These are phyloP conservation scores for Holothuria scabra DNA, from an alignment of 53 echinoderm and acorn worm species.

Conservation along the genomic window DNA sequence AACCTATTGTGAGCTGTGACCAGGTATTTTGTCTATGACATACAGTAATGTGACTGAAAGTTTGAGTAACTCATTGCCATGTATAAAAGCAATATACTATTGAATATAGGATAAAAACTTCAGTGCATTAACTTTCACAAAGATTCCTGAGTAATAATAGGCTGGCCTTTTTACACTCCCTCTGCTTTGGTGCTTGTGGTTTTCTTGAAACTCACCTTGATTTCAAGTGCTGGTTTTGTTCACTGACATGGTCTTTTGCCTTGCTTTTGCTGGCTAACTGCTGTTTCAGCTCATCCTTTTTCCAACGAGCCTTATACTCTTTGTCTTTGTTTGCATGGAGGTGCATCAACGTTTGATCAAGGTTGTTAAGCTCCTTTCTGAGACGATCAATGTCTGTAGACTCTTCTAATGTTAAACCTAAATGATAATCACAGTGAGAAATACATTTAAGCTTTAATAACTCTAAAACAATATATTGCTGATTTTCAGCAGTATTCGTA, in stretches of 20 bases:
- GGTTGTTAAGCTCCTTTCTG: constrained; percentile 51
- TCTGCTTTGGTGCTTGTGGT: no score
- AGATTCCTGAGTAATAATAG: no score
- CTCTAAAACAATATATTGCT: background rate
- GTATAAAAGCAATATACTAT: no score
- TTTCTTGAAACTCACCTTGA: constrained; percentile 71
- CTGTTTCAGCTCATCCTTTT: constrained; percentile 82
- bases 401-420: constrained; percentile 84
- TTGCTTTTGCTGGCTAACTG: constrained; percentile 87
- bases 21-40: no score
- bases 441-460: background rate
- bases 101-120: no score
- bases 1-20: no score
- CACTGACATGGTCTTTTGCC: constrained; percentile 86
- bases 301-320: constrained; percentile 68
- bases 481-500: no score
- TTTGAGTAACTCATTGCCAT: no score
- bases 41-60: no score
- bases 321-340: constrained; percentile 61
- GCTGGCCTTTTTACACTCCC: no score
- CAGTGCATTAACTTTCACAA: no score
- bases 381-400: constrained; percentile 73
- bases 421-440: background rate
- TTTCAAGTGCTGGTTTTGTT: constrained; percentile 82
- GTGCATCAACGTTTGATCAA: constrained; percentile 56